Evolutionary conservation across 2,888 invertebrate species (phyloP).

Genomic region (Pachydiplax longipennis): DNA sequence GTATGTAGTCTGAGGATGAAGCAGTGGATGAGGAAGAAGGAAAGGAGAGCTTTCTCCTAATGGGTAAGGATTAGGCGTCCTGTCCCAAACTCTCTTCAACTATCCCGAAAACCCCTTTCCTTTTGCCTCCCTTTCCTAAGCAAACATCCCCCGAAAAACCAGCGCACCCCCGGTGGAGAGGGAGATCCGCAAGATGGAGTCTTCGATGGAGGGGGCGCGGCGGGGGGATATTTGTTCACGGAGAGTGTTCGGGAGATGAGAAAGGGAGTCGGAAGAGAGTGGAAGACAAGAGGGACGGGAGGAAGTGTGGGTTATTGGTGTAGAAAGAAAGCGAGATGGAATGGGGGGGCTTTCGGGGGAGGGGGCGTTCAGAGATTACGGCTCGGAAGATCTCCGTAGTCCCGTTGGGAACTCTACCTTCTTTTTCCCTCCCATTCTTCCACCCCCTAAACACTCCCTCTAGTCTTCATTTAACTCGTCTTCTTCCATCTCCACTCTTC

Average conservation of each 20-base stretch:
- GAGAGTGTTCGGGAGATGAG: neutral
- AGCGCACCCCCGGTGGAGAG: neutral
- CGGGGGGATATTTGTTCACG: neutral
- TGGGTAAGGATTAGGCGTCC: slow-evolving; percentile 23
- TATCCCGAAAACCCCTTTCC: neutral
- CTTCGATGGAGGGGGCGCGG: neutral
- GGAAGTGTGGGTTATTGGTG: neutral
- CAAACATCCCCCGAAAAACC: neutral
- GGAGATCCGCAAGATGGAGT: neutral
- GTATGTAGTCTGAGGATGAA: neutral
- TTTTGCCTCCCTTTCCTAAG: neutral
- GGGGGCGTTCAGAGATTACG: neutral
- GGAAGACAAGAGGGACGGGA: neutral
- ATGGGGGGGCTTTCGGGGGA: neutral
- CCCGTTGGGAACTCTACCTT: neutral
- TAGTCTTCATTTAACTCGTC: neutral
- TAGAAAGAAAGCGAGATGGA: neutral
- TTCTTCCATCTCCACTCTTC: neutral
- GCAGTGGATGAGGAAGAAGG: neutral
- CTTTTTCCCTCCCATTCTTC: neutral
- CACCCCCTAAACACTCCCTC: neutral
- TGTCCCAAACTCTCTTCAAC: neutral
- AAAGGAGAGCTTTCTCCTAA: neutral
- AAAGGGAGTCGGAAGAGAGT: neutral
- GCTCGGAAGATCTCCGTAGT: neutral